Percentiles rank a stretch among this genome's conserved stretches.
These are phyloP conservation scores for Tolmerus cingulatus DNA, from an alignment of 2,888 invertebrate genomes.

Conservation along the genomic window DNA sequence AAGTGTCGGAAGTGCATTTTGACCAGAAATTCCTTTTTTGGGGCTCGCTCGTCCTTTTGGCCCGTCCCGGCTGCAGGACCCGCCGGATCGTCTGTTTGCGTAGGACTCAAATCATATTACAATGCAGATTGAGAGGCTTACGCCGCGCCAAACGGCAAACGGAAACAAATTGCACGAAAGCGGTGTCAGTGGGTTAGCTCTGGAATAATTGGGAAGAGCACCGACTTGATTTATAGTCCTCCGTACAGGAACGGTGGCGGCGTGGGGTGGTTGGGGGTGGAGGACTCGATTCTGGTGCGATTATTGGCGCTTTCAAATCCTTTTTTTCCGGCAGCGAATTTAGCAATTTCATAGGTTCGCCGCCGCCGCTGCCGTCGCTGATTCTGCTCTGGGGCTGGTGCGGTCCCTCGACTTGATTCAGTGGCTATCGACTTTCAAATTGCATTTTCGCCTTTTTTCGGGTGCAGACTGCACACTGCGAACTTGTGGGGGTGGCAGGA, in stretches of 20 bases:
- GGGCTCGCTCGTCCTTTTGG: not conserved
- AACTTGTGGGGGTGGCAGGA: not conserved
- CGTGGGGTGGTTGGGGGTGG: not conserved
- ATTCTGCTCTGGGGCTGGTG: not conserved
- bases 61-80: not conserved
- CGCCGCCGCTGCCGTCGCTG: not conserved
- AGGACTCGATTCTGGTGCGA: not conserved
- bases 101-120: slow-evolving; percentile 38
- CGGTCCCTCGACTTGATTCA: not conserved
- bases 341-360: not conserved
- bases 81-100: slow-evolving; percentile 22
- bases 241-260: not conserved
- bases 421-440: not conserved
- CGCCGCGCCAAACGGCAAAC: not conserved
- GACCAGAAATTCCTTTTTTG: slow-evolving; percentile 43
- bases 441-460: not conserved
- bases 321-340: not conserved
- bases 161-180: slow-evolving; percentile 31
- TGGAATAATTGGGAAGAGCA: slow-evolving; percentile 24
- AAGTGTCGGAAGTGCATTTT: slow-evolving; percentile 52
- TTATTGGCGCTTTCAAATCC: not conserved
- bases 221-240: slow-evolving; percentile 24
- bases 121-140: slow-evolving; percentile 40
- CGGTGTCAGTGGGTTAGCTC: slow-evolving; percentile 37
- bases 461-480: not conserved